Evolutionary conservation across 2,888 invertebrate species (phyloP).

Genomic region (Buathra laborator): DNA sequence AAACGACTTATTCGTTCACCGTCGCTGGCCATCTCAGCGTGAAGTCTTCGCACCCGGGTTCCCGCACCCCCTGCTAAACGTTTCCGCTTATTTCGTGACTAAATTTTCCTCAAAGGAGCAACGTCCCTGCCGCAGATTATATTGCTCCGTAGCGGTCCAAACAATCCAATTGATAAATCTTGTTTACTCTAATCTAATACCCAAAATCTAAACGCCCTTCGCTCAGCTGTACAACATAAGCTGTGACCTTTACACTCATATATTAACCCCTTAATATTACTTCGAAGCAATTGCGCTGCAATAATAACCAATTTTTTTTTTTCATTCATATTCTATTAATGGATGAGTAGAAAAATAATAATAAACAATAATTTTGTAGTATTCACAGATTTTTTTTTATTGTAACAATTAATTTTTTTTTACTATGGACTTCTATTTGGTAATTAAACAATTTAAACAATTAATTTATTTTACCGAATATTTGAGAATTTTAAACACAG

Average conservation of each 20-base stretch:
- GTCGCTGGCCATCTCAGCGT: slow-evolving; percentile 62
- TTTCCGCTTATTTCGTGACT: slow-evolving; percentile 59
- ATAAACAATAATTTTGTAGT: too few species aligned
- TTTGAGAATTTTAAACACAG: too few species aligned
- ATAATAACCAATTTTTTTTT: background rate
- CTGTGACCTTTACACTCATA: background rate
- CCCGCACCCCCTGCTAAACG: slow-evolving; percentile 60
- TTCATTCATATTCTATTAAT: too few species aligned
- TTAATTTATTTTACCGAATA: too few species aligned
- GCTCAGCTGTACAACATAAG: background rate
- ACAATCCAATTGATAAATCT: slow-evolving; percentile 55
- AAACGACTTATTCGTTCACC: slow-evolving; percentile 49
- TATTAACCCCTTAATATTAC: too few species aligned
- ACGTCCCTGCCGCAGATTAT: slow-evolving; percentile 14
- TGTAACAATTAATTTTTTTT: too few species aligned
- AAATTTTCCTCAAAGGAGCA: slow-evolving; percentile 56
- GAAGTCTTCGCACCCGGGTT: slow-evolving; percentile 58
- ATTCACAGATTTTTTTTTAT: too few species aligned
- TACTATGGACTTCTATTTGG: too few species aligned
- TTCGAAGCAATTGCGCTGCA: background rate
- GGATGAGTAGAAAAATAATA: too few species aligned
- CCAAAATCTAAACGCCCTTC: background rate
- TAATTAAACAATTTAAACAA: too few species aligned
- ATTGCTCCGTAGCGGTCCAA: slow-evolving; percentile 18
- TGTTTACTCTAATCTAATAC: slow-evolving; percentile 27